Evolutionary conservation across 2,113 vertebrate species (phyloP).

Genomic region (Cinclus mexicanus): DNA sequence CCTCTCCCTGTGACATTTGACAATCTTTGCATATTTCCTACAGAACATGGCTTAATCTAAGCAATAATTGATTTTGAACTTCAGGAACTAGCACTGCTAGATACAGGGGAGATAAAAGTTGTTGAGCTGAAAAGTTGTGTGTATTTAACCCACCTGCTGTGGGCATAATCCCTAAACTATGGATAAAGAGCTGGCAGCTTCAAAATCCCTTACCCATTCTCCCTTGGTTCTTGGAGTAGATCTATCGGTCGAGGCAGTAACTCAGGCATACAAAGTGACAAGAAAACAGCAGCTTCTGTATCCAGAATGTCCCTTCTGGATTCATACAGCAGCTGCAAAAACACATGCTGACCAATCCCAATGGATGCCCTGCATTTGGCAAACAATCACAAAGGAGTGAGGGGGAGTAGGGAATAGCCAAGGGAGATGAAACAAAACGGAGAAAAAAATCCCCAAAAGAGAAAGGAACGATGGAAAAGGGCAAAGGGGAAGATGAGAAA

Average conservation of each 20-base stretch:
- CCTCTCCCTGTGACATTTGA: neutral
- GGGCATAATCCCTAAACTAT: neutral
- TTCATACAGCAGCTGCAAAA: constrained; percentile 38
- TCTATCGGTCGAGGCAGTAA: rapidly evolving
- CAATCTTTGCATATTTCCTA: neutral
- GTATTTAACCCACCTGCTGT: neutral
- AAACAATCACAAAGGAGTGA: neutral
- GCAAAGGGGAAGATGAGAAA: neutral
- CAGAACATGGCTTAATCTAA: neutral
- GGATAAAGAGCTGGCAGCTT: neutral
- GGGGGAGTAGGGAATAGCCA: neutral
- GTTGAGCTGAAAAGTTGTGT: neutral
- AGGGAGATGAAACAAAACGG: neutral
- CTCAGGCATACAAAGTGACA: neutral
- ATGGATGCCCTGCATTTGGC: neutral
- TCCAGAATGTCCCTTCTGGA: neutral
- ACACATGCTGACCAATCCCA: neutral
- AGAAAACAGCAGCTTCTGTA: neutral
- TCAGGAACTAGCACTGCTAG: neutral
- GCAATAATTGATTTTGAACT: neutral
- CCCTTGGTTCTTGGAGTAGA: neutral
- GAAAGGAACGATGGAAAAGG: neutral
- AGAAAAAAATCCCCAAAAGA: too few species aligned
- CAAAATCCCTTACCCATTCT: neutral
- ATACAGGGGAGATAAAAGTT: neutral